phyloP scores from a whole-genome alignment of 1,140 invertebrate genomes.

The Tyrophagus putrescentiae region DNA sequence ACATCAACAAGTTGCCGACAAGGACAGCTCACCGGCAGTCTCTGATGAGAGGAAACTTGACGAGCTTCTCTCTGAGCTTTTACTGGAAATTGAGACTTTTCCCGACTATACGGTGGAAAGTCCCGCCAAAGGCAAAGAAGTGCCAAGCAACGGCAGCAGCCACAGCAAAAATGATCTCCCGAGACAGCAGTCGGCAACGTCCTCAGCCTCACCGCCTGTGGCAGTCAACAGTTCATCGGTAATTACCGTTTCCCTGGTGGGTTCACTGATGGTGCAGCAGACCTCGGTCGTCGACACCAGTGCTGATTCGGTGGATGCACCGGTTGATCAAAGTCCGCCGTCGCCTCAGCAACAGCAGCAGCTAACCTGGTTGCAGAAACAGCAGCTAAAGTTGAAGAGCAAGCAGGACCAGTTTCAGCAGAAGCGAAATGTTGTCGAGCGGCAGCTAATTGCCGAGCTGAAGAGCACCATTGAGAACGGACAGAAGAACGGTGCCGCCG shows the following conservation, averaged over 20 bases:
- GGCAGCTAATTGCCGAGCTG: conserved; percentile 33
- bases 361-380: conserved; percentile 34
- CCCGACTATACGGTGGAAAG: conserved; percentile 39
- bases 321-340: not conserved
- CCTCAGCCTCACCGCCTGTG: too few relatives aligned
- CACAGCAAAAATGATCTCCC: not conserved
- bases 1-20: conserved; percentile 22
- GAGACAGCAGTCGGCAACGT: too few relatives aligned
- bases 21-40: conserved; percentile 21
- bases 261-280: not conserved
- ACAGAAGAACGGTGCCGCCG: not conserved
- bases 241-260: too few relatives aligned
- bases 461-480: conserved; percentile 23
- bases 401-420: conserved; percentile 28
- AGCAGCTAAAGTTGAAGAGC: conserved; percentile 34
- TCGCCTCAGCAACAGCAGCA: not conserved
- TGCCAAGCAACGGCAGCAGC: not conserved
- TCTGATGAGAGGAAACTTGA: conserved; percentile 43
- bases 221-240: too few relatives aligned
- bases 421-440: conserved; percentile 32
- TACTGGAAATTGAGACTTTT: conserved; percentile 60
- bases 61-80: conserved; percentile 60
- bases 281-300: not conserved
- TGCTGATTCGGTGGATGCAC: not conserved
- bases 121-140: conserved; percentile 20